Base-by-base conservation (phyloP, 2,888 invertebrate species). In the Tiliacea citrago region DNA sequence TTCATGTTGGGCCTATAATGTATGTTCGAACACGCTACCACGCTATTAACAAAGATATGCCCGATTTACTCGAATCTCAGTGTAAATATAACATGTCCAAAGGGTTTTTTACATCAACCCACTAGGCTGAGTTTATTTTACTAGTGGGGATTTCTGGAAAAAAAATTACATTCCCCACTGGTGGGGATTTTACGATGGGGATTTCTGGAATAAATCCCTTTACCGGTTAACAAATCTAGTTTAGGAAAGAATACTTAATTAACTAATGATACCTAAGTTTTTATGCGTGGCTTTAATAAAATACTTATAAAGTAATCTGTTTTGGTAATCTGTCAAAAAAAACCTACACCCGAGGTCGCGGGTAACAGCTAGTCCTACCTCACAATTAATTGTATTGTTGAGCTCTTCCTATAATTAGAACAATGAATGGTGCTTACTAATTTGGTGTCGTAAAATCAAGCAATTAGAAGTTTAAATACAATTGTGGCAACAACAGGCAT, bases 391-490 rank as follows among this genome's bases (percentile, higher is more conserved):
- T 35, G 42, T 5, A 58, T 58, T 51, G 42, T 51, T 51, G 13
- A 35, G 24, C 57, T 35, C 49, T 35, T 39, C 21, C 1, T n/a
- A 69, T 10, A 35, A n/a, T 78, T 47, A 69, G 10, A 47, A 53
- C n/a, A 49, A 61, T 55, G 2, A 79, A 49, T n/a, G 47, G 21
- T 45, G 35, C 35, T 53, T 29, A 16, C 29, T 49, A 58, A 58
- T 74, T 73, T 24, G 10, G 24, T 18, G 47, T 57, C 29, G 7
- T 16, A 61, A 21, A 79, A 49, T 55, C 21, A 35, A 53, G n/a
- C 35, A 79, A 55, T 79, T 53, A 61, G 18, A 55, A 62, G 42
- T 62, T 55, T 18, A 16, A 68, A 53, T 61, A 79, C 47, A 42
- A 71, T 75, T 24, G 45, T 58, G 49, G 24, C 51, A 68, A 45